Evolutionary conservation across 2,113 vertebrate species (phyloP), one percentile per base, ranked within the genome.

Genomic region (Delphinapterus leucas): DNA sequence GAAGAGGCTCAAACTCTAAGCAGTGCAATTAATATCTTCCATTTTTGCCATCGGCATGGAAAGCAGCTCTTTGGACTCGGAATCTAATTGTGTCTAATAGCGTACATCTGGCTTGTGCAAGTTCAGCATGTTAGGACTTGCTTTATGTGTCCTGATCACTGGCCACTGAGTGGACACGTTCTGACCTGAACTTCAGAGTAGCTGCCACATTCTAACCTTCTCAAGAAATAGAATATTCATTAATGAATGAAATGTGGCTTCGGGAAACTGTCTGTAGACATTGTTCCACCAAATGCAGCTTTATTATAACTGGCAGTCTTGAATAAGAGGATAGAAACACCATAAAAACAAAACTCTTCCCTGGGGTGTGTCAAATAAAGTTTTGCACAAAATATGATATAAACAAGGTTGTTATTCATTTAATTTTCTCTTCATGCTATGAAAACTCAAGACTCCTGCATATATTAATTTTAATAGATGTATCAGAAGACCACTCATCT

Each of bases 1-100:
- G 96, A 98, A 98, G 97, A 98, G 97, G 96, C 97, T 98, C 96
- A 97, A 97, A 96, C 92, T 97, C 88, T 97, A 97, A 98, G 97
- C 96, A 97, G 92, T 49, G 71, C 97, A 99, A 98, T 98, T 98
- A 98, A 98, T 98, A 98, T 97, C 90, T 97, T 97, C 97, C 97
- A 82, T 98, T 98, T 98, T 96, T 97, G 98, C 98, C 98, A 98
- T 96, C 18, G 92, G 98, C 98, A 96, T 21, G 11, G 96, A 97
- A 98, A 98, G 97, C 76, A 79, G 88, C 97, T 96, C 95, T 97
- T 95, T 97, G 90, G 91, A 97, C 96, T 98, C 93, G 88, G 97
- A 97, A 96, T 98, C 94, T 98, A 98, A 98, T 98, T 98, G 95
- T 88, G n/a, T 82, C 96, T 98, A 98, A 98, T 97, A 98, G 98